Conservation (phyloP, 2,888 invertebrate genomes). For the Drosophila villosipedis region DNA sequence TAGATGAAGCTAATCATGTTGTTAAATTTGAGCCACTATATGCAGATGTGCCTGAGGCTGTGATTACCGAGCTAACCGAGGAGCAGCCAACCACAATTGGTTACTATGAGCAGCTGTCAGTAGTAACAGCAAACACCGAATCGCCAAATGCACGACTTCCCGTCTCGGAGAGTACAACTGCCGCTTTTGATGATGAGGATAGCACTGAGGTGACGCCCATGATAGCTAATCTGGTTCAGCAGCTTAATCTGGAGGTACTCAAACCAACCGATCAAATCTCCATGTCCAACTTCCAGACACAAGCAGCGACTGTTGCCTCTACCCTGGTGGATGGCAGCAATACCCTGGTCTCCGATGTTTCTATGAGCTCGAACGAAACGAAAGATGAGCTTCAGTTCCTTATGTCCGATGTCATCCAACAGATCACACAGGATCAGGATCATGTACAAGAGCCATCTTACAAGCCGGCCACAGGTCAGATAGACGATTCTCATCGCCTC, state of each 20-base stretch:
- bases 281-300: constrained; percentile 84
- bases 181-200: constrained; percentile 33
- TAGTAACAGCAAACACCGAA: constrained; percentile 35
- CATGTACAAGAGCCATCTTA: constrained; percentile 30
- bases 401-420: constrained; percentile 83
- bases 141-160: constrained; percentile 50
- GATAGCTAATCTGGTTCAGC: constrained; percentile 74
- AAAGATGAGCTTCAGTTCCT: constrained; percentile 83
- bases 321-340: constrained; percentile 81
- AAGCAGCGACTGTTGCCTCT: constrained; percentile 85
- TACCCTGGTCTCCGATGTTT: constrained; percentile 59
- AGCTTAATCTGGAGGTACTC: constrained; percentile 73
- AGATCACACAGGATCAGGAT: constrained; percentile 70
- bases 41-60: constrained; percentile 76
- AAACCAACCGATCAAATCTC: constrained; percentile 77
- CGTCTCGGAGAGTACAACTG: constrained; percentile 64
- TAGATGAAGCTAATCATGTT: constrained; percentile 53
- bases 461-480: constrained; percentile 13
- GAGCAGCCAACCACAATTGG: constrained; percentile 33
- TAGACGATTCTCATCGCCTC: constrained; percentile 70
- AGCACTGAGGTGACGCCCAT: constrained; percentile 65
- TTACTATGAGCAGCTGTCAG: constrained; percentile 19
- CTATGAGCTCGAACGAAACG: constrained; percentile 77
- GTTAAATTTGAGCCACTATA: constrained; percentile 76
- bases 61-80: constrained; percentile 66